These are phyloP conservation scores for Venusia cambrica DNA, from an alignment of 2,888 invertebrate species.

Conservation along the genomic window DNA sequence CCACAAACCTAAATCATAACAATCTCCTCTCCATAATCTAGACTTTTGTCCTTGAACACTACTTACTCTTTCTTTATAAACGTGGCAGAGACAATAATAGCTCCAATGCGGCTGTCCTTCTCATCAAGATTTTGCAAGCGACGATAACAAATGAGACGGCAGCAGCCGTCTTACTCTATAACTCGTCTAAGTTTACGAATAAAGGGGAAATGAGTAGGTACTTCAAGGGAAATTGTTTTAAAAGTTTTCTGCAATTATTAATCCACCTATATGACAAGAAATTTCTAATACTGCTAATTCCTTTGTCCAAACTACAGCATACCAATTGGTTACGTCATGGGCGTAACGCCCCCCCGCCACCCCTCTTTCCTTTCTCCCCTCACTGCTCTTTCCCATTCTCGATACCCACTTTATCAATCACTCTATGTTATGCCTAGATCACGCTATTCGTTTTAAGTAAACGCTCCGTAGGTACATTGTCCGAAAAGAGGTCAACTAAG, in stretches of 20 bases:
- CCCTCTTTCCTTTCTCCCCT: too few relatives aligned
- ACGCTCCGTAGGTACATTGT: slow-evolving; percentile 38
- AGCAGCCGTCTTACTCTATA: too few relatives aligned
- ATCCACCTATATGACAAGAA: slow-evolving; percentile 21
- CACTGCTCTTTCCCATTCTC: slow-evolving; percentile 32
- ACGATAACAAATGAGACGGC: too few relatives aligned
- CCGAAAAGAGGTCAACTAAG: slow-evolving; percentile 42
- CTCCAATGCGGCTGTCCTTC: too few relatives aligned
- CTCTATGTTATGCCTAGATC: slow-evolving; percentile 38
- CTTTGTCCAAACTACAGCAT: slow-evolving; percentile 61
- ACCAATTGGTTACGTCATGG: slow-evolving; percentile 69
- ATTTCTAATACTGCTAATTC: slow-evolving; percentile 45
- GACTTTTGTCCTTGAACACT: too few relatives aligned
- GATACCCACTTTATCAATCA: slow-evolving; percentile 55
- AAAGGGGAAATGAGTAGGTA: slow-evolving; percentile 1
- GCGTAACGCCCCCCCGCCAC: slow-evolving; percentile 43
- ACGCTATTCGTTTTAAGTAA: slow-evolving; percentile 30
- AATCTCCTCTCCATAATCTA: too few relatives aligned
- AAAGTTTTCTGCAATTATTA: slow-evolving; percentile 19
- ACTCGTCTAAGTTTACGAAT: slow-evolving; percentile 1
- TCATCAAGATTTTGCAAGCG: too few relatives aligned
- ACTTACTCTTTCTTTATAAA: too few relatives aligned
- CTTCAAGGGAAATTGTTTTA: slow-evolving; percentile 10
- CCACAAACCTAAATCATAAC: too few relatives aligned
- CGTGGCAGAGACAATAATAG: too few relatives aligned